These are phyloP conservation scores for Clarias batrachus DNA, from an alignment of 2,113 vertebrate genomes.

Conservation along the genomic window DNA sequence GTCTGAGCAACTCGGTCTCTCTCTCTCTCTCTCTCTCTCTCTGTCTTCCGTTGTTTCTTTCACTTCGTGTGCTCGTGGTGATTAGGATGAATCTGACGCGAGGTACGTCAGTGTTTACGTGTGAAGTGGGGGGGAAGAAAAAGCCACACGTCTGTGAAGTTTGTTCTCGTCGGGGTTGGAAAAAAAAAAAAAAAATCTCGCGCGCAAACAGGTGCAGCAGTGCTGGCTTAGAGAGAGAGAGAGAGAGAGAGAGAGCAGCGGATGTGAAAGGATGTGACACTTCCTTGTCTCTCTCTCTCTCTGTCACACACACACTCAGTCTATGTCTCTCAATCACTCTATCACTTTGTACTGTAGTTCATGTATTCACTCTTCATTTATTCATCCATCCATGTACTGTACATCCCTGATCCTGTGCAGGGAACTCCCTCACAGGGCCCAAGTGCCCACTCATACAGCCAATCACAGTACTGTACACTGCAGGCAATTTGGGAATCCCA, in stretches of 20 bases:
- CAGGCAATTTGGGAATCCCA: not conserved
- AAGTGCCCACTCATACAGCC: not conserved
- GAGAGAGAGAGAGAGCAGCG: not conserved
- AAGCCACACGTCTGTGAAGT: not conserved
- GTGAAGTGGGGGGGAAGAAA: not conserved
- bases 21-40: slow-evolving; percentile 9
- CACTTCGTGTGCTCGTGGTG: not conserved
- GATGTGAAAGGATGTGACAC: slow-evolving; percentile 6
- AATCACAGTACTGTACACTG: not conserved
- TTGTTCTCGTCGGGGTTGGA: not conserved
- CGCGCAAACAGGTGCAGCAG: slow-evolving; percentile 10
- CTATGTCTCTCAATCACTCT: not conserved
- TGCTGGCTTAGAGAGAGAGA: not conserved
- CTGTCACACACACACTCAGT: not conserved
- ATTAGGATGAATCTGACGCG: not conserved
- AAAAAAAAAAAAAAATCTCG: not conserved
- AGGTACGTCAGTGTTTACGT: slow-evolving; percentile 21
- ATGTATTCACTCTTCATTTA: not conserved
- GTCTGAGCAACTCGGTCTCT: not conserved
- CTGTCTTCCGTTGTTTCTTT: not conserved
- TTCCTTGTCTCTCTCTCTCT: not conserved
- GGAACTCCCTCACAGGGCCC: not conserved
- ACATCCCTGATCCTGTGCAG: too few relatives aligned
- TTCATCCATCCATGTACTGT: not conserved
- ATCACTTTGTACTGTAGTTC: not conserved